Percentiles rank a stretch among this genome's conserved stretches.
These are phyloP conservation scores for Cheilosia soror DNA, from an alignment of 2,888 invertebrate species.

Conservation along the genomic window DNA sequence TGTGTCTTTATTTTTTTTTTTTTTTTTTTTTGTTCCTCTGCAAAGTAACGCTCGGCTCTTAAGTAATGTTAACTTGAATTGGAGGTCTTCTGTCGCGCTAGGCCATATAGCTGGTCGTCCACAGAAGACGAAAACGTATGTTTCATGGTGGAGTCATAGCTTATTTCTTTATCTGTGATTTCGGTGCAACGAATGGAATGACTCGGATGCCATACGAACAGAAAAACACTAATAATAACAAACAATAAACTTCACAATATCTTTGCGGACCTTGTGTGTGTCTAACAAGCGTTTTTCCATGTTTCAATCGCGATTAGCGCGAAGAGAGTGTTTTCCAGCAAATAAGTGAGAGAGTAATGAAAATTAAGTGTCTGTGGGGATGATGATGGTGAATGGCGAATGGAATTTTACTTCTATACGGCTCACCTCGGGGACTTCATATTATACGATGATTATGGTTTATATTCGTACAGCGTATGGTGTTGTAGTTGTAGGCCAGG, in stretches of 20 bases:
- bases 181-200: conserved; percentile 49
- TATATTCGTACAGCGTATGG: background rate
- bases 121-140: conserved; percentile 39
- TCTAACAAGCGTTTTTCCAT: conserved; percentile 73
- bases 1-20: conserved; percentile 2
- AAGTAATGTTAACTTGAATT: conserved; percentile 62
- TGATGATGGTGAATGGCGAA: background rate
- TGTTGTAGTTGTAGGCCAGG: conserved; percentile 2
- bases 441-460: conserved; percentile 31
- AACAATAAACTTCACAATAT: conserved; percentile 71
- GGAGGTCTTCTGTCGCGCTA: conserved; percentile 66
- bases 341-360: conserved; percentile 59
- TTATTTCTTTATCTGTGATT: conserved; percentile 75
- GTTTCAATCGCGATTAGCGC: conserved; percentile 72
- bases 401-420: conserved; percentile 18
- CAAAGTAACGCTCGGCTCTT: conserved; percentile 29
- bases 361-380: conserved; percentile 43
- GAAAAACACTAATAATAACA: conserved; percentile 73
- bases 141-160: conserved; percentile 63
- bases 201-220: conserved; percentile 13
- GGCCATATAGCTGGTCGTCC: conserved; percentile 14
- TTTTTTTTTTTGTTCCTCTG: background rate
- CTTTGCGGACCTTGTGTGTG: conserved; percentile 42
- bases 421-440: conserved; percentile 8
- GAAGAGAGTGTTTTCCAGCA: conserved; percentile 42